Evolutionary conservation across 2,113 vertebrate species (phyloP), one percentile per base, ranked within the genome.

Genomic region (Malurus melanocephalus): DNA sequence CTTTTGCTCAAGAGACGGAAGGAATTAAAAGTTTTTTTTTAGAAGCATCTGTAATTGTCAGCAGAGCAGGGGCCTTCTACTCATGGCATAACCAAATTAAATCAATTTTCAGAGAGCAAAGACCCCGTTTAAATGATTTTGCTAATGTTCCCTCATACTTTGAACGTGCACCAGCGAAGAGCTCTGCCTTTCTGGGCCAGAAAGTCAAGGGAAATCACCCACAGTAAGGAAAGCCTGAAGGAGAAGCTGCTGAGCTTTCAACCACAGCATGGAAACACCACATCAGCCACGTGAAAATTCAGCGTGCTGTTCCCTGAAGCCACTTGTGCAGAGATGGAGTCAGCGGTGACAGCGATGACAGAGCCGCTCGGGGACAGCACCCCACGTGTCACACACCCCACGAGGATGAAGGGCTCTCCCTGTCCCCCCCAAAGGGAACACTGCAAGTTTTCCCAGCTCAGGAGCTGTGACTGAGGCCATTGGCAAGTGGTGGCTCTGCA

Each of bases 91-190:
- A 93, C 51, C 18, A 89, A 81, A 86, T 7, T 4, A 68, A 80
- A 82, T 49, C 35, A 32, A 35, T 6, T 51, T 90, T 84, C 75
- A 82, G 46, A 73, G 22, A 74, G 19, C 15, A 65, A 86, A 86
- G 55, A 56, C 12, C 22, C 2, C 8, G 35, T 76, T 84, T 90
- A 23, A 64, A 2, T 26, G 16, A 52, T 55, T 61, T 60, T 93
- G 16, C 8, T 56, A 13, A 53, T 17, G 10, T 24, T 51, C 64
- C 43, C 49, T 73, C 0, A 0, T n/a, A 75, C 9, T 22, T 22
- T 16, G 10, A 66, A 74, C 4, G 23, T 60, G 57, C 55, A 65
- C 21, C 28, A 76, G 17, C 0, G 5, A 80, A 74, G 27, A 87
- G 18, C 4, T 69, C 16, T 67, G 75, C 6, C 52, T 18, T 74